These are phyloP conservation scores for Idaea straminata DNA, from an alignment of 2,888 invertebrate genomes.

Conservation along the genomic window DNA sequence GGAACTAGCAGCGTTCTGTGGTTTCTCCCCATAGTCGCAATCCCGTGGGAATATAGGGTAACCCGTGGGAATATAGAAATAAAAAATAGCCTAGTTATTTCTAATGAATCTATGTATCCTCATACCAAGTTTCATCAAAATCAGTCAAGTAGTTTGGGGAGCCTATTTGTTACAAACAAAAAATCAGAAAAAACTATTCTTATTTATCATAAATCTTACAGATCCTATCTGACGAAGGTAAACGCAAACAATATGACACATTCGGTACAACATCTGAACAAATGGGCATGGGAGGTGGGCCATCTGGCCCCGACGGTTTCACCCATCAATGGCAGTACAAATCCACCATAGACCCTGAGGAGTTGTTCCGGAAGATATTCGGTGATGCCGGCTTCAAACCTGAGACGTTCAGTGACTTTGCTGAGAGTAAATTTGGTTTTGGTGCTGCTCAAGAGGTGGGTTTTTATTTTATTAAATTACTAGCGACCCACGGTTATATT, in stretches of 20 bases:
- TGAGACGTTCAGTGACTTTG: constrained; percentile 88
- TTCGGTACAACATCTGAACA: constrained; percentile 94
- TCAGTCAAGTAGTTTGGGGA: too few relatives aligned
- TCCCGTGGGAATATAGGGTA: too few relatives aligned
- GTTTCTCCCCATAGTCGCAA: too few relatives aligned
- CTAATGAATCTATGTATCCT: too few relatives aligned
- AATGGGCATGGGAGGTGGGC: constrained; percentile 86
- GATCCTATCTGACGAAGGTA: constrained; percentile 93
- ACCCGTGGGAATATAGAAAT: too few relatives aligned
- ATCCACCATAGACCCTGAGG: constrained; percentile 96
- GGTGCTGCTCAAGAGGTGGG: constrained; percentile 93
- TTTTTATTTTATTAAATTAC: too few relatives aligned
- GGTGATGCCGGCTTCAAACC: constrained; percentile 89
- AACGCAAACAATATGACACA: constrained; percentile 95
- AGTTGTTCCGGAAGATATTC: constrained; percentile 97
- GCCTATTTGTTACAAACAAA: too few relatives aligned
- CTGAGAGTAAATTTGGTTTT: constrained; percentile 94
- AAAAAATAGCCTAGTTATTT: too few relatives aligned
- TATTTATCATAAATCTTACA: constrained; percentile 46
- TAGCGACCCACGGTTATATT: too few relatives aligned
- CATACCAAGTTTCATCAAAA: too few relatives aligned
- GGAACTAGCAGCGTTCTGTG: too few relatives aligned
- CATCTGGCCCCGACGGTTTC: constrained; percentile 82
- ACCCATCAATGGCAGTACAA: constrained; percentile 91
- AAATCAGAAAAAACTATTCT: neutral